These are phyloP conservation scores for Lepus oiostolus DNA, from an alignment of 2,797 vertebrate genomes.

Conservation along the genomic window DNA sequence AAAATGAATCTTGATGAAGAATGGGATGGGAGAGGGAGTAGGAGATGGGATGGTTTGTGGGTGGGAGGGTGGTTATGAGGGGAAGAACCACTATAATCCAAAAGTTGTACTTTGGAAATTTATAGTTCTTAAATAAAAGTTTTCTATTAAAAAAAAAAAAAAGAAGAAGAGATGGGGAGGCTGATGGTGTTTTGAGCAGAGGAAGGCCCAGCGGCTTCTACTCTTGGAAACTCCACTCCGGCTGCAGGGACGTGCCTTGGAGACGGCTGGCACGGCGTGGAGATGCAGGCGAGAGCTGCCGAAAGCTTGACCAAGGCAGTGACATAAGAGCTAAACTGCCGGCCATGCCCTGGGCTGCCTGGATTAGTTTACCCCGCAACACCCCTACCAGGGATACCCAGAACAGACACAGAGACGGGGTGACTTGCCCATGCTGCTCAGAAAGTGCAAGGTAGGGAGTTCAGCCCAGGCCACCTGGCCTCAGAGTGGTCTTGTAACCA, in stretches of 20 bases:
- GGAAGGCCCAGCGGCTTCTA: too few relatives aligned
- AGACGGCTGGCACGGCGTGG: background rate
- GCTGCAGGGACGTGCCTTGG: background rate
- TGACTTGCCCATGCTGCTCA: background rate
- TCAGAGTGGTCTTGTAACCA: background rate
- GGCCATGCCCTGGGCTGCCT: background rate
- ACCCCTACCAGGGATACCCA: background rate
- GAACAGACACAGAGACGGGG: background rate
- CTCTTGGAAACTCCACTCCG: background rate
- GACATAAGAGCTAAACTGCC: fast-evolving
- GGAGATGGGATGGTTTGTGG: too few relatives aligned
- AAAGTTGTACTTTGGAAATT: too few relatives aligned
- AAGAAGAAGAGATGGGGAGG: too few relatives aligned
- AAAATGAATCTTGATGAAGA: too few relatives aligned
- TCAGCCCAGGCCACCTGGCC: background rate
- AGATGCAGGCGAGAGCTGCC: background rate
- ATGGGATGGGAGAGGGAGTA: too few relatives aligned
- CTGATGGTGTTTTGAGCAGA: background rate
- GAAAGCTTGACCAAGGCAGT: background rate
- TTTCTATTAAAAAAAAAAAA: too few relatives aligned
- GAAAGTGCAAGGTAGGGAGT: background rate
- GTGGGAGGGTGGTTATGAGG: too few relatives aligned
- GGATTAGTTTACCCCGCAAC: background rate
- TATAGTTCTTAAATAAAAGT: too few relatives aligned
- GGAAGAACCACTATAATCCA: too few relatives aligned